Percentiles rank a stretch among this genome's conserved stretches.
Evolutionary conservation across 2,888 invertebrate species (phyloP).

Genomic region (Xanthia togata): DNA sequence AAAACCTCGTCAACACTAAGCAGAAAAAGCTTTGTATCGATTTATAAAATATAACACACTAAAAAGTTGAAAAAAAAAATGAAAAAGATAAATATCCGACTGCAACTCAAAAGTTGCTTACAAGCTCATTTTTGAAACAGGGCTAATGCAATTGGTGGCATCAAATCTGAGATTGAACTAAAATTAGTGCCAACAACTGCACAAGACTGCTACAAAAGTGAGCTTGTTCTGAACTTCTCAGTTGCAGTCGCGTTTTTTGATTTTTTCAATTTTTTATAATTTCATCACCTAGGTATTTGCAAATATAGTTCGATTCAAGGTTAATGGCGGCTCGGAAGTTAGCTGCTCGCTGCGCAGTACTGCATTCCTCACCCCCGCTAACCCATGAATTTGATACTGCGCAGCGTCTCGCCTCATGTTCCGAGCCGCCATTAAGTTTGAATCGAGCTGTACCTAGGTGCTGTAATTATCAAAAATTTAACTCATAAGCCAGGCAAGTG

Average conservation of each 20-base stretch:
- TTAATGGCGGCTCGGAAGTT: no score
- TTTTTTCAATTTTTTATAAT: constrained; percentile 21
- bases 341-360: no score
- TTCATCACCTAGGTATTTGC: no score
- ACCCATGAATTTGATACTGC: no score
- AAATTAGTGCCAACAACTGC: background rate
- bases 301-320: no score
- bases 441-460: no score
- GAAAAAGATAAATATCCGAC: background rate
- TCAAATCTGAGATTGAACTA: background rate
- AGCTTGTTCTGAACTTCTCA: background rate
- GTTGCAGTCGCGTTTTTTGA: no score
- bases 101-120: background rate
- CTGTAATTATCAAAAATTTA: no score
- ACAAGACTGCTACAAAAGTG: background rate
- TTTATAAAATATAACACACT: background rate
- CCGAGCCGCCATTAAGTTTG: no score
- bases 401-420: no score
- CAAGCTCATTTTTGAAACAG: background rate
- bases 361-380: no score
- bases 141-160: background rate
- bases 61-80: background rate
- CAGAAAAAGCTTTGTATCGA: constrained; percentile 8
- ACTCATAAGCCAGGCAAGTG: constrained; percentile 18
- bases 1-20: constrained; percentile 48